Conservation (phyloP, 1,140 invertebrate genomes). For the Mactra quadrangularis region DNA sequence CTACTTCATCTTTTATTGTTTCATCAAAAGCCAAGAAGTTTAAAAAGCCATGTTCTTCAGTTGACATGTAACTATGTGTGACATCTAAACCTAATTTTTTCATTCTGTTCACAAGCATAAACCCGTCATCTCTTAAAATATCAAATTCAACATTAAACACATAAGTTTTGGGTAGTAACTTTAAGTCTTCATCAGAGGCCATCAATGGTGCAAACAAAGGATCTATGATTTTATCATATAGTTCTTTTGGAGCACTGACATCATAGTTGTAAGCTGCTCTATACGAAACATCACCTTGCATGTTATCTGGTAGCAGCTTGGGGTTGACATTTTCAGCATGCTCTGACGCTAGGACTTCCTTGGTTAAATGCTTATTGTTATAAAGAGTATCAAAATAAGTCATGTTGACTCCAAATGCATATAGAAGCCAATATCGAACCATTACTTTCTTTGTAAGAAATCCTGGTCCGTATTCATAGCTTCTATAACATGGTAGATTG, state of each 20-base stretch:
- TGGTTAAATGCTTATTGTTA: neutral
- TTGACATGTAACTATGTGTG: neutral
- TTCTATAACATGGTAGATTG: constrained; percentile 34
- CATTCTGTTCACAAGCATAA: constrained; percentile 66
- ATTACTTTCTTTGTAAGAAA: constrained; percentile 34
- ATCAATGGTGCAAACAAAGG: constrained; percentile 60
- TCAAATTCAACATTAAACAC: constrained; percentile 66
- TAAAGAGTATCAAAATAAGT: constrained; percentile 23
- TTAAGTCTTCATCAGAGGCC: constrained; percentile 53
- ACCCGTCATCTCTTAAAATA: constrained; percentile 69
- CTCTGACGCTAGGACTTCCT: neutral
- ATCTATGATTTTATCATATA: constrained; percentile 28
- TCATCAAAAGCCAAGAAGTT: constrained; percentile 9
- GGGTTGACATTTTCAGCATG: constrained; percentile 8
- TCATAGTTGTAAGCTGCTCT: neutral
- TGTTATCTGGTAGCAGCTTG: neutral
- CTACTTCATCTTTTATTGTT: constrained; percentile 2
- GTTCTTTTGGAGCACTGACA: neutral
- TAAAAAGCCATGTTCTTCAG: constrained; percentile 49
- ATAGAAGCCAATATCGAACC: constrained; percentile 36
- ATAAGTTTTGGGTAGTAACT: constrained; percentile 58
- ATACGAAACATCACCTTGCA: constrained; percentile 23
- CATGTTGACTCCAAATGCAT: constrained; percentile 27
- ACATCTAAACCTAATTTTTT: constrained; percentile 58
- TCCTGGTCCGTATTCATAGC: constrained; percentile 25